These are phyloP conservation scores for Drosophila paucipuncta DNA, from an alignment of 2,888 invertebrate genomes.

Conservation along the genomic window DNA sequence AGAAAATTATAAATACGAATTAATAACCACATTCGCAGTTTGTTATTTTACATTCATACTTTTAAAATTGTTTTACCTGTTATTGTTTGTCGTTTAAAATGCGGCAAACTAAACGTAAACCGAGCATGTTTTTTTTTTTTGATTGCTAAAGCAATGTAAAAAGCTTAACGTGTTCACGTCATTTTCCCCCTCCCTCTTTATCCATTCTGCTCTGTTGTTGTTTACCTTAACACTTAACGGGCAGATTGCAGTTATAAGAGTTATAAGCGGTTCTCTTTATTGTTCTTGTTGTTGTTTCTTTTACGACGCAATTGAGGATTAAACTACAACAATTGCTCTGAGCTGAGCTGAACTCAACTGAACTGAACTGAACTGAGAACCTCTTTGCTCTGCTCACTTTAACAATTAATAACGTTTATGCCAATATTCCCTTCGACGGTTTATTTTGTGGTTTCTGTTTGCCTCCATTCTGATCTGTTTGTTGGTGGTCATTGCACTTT, in stretches of 20 bases:
- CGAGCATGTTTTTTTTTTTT: conserved; percentile 5
- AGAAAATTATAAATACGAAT: neutral
- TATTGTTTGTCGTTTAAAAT: neutral
- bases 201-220: conserved; percentile 15
- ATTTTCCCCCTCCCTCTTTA: conserved; percentile 14
- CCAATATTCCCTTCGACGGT: conserved; percentile 25
- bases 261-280: conserved; percentile 22
- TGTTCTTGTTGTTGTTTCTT: conserved; percentile 13
- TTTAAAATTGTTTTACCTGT: neutral
- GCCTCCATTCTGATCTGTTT: conserved; percentile 29
- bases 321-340: conserved; percentile 1
- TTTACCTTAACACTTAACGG: conserved; percentile 53
- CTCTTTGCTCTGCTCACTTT: neutral
- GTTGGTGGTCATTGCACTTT: conserved; percentile 54
- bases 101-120: neutral
- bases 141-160: conserved; percentile 7
- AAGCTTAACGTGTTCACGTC: conserved; percentile 21
- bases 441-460: conserved; percentile 8
- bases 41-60: neutral
- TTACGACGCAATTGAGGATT: conserved; percentile 43
- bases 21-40: neutral
- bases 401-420: conserved; percentile 26
- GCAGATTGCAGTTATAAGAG: conserved; percentile 33
- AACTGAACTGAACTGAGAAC: neutral
- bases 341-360: neutral